Evolutionary conservation across 1,140 invertebrate species (phyloP), one percentile per base, ranked within the genome.

Genomic region (Trichonephila inaurata): DNA sequence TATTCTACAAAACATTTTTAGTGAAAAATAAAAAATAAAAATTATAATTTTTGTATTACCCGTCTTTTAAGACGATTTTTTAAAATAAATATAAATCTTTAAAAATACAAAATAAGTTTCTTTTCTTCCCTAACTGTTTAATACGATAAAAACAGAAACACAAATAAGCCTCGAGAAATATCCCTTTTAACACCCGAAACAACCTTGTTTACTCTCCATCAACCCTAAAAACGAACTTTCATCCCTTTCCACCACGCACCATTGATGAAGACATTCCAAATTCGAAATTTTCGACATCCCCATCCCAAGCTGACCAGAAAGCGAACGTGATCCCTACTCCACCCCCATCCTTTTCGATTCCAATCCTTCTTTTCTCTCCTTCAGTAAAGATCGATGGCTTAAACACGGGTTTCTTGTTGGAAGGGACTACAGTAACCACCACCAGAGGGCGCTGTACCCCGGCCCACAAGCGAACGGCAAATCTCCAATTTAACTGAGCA

Each of bases 321-420:
- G 72, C 28, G 72, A 77, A 77, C 33, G 72, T 77, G 72, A 77
- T 77, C 24, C 72, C 51, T 8, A 51, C n/a, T 6, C 44, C 19
- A 58, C 10, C 51, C 82, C 40, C 82, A n/a, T 24, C 82, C 82
- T 44, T 24, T n/a, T 51, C 44, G 44, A 28, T 62, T 19, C 28
- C 62, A 64, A 40, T 60, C 60, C 16, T 62, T 28, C 60, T 58
- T 62, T 62, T 58, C 61, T 44, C 64, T 81, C 44, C 69, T 60
- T 81, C 44, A 40, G 33, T 24, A 51, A 69, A 83, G 83, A 92
- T 92, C 91, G 91, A 92, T 92, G 91, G 81, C 82, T 92, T 19
- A 10, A 64, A 92, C 81, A 69, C 44, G 21, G 58, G 3, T 14
- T 21, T 18, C 89, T 83, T 66, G 60, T 40, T 61, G 24, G 21